Conservation (phyloP, 2,888 invertebrate genomes). For the Brenthis daphne region DNA sequence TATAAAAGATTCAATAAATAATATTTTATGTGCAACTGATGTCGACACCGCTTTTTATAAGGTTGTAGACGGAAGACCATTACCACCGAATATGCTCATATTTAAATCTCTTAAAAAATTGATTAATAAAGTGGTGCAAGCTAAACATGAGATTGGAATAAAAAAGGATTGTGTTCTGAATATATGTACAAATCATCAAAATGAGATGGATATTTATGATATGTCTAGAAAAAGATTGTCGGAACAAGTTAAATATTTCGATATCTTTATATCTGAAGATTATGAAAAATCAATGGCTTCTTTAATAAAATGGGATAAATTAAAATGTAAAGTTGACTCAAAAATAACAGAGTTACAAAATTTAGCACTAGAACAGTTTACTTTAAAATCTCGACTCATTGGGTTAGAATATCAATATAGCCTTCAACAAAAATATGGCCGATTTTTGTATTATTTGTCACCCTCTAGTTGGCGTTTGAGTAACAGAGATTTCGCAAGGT, state of each 20-base stretch:
- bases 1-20: constrained; percentile 48
- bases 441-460: constrained; percentile 86
- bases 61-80: constrained; percentile 50
- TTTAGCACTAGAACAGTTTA: constrained; percentile 64
- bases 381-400: constrained; percentile 73
- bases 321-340: constrained; percentile 63
- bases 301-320: constrained; percentile 74
- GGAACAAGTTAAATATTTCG: constrained; percentile 81
- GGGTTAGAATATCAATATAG: constrained; percentile 84
- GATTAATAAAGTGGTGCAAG: constrained; percentile 50
- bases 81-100: constrained; percentile 47
- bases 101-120: constrained; percentile 57
- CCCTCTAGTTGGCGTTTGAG: constrained; percentile 82
- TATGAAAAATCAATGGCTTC: constrained; percentile 83
- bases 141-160: constrained; percentile 62
- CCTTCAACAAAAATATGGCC: constrained; percentile 84
- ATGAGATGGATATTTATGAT: constrained; percentile 78
- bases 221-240: constrained; percentile 70
- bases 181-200: constrained; percentile 78
- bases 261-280: constrained; percentile 83
- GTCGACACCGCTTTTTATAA: constrained; percentile 56
- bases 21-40: constrained; percentile 55
- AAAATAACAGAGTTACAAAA: constrained; percentile 70
- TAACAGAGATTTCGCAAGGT: constrained; percentile 76
- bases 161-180: constrained; percentile 74